Evolutionary conservation across 2,797 vertebrate genomes (phyloP), one percentile per base, ranked within the genome.

Genomic region (Karalla daura): DNA sequence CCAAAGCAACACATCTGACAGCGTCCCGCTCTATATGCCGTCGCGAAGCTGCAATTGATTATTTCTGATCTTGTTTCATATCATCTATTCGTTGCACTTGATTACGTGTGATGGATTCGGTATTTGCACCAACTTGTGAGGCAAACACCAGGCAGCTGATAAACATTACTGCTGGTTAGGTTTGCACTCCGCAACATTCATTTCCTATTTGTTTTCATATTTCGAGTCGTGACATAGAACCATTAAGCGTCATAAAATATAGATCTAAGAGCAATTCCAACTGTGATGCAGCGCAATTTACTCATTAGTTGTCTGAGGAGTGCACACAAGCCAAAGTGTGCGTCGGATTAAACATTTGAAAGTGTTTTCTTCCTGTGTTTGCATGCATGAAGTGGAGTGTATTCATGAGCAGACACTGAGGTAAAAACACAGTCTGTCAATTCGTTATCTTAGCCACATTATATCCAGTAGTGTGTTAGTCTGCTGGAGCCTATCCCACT

Each of bases 121-220:
- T 78, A 70, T 85, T 85, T 70, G 74, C 55, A 81, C 75, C 85
- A 63, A 76, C 80, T 81, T 86, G 50, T 73, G 89, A 88, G 83
- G 85, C 73, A 85, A 79, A 87, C 71, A 77, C 73, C 47, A 80
- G 70, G 72, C 83, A 89, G 84, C 80, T 91, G 88, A 90, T 47
- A 81, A 70, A 74, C 69, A 88, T 90, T 80, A 84, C 79, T 63
- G 65, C 63, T 71, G 64, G 70, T 78, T 84, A 63, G 69, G 52
- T 63, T 61, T 78, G 35, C 25, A 17, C 21, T 54, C 27, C 51
- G 18, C 60, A 72, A 67, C 44, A 52, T 65, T 74, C 35, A 61
- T 74, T 66, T 72, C 52, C 62, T 39, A 50, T 70, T 84, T 61
- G 68, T 62, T 79, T 63, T 80, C 39, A 59, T 69, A 56, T 59